Base-by-base conservation (phyloP, 2,888 invertebrate genomes). In the Marasmarcha lunaedactyla region DNA sequence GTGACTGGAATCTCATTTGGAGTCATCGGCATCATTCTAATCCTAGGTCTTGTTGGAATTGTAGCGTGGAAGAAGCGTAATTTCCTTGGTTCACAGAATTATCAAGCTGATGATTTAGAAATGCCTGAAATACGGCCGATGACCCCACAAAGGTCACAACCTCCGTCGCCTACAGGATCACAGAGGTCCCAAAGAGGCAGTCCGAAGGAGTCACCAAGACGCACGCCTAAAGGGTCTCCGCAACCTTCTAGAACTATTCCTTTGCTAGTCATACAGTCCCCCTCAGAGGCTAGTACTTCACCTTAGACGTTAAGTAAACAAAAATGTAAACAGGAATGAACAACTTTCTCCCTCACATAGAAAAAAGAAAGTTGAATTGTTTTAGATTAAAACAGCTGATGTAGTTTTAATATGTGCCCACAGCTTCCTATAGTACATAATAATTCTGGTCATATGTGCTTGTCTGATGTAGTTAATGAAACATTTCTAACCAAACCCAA, bases 1-100 rank as follows among this genome's bases (percentile, higher is more conserved):
- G 64, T 64, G 1, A 69, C 71, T 0, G 74, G 73, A 4, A 65
- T 81, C 36, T 64, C 66, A 1, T 58, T 78, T 14, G 79, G 72
- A 2, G 60, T 53, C 0, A 56, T 78, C 5, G 54, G 60, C 1
- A 56, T 71, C 1, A 50, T 55, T 0, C 47, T 50, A 1, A 49
- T 65, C 15, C 50, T 81, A 1, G 49, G 41, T 1, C 38, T 65
- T 1, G 53, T 78, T 0, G 73, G 62, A 0, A 55, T 66, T 30
- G 37, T 67, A 1, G 71, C 64, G 0, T 79, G 77, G 77, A 72
- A 66, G 52, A 68, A 65, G 36, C 55, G 67, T 7, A 46, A 55
- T 1, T 42, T 70, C 11, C 46, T 77, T 1, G 76, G 73, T 2
- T 59, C 54, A 2, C 46, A 46, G 0, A 47, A 44, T 1, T 43